phyloP scores from a whole-genome alignment of 2,888 invertebrate genomes.

The Drosophila helvetica region DNA sequence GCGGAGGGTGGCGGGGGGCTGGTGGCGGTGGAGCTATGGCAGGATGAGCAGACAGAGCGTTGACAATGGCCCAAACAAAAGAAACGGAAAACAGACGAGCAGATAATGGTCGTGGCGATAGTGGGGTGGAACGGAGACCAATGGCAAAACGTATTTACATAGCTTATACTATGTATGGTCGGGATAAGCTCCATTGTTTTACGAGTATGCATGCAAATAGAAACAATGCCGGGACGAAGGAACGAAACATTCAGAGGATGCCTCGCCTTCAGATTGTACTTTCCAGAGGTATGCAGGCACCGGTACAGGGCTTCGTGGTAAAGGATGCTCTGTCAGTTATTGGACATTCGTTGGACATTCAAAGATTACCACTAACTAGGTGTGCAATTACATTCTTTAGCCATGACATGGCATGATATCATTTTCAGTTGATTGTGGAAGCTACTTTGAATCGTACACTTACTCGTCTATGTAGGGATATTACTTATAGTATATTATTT shows the following conservation, averaged over 20 bases:
- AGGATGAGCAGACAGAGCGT: constrained; percentile 61
- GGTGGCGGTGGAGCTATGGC: constrained; percentile 20
- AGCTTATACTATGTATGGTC: constrained; percentile 32
- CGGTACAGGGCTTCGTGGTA: background rate
- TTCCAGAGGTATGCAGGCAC: background rate
- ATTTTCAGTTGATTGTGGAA: background rate
- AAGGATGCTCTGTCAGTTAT: background rate
- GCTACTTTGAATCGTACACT: background rate
- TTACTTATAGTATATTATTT: too few relatives aligned
- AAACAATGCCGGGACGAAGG: constrained; percentile 14
- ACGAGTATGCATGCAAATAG: constrained; percentile 34
- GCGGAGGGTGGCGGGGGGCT: background rate
- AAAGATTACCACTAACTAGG: background rate
- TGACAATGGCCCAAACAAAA: constrained; percentile 69
- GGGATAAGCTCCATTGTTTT: constrained; percentile 55
- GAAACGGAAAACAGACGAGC: constrained; percentile 50
- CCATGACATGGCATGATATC: background rate
- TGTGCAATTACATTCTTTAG: background rate
- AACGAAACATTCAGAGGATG: constrained; percentile 2
- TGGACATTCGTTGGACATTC: background rate
- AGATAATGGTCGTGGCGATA: constrained; percentile 48
- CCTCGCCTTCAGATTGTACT: background rate
- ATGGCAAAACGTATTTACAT: constrained; percentile 48
- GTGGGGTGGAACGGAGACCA: constrained; percentile 26
- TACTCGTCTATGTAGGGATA: background rate